phyloP scores from a whole-genome alignment of 2,113 vertebrate species.

The Semicossyphus pulcher region DNA sequence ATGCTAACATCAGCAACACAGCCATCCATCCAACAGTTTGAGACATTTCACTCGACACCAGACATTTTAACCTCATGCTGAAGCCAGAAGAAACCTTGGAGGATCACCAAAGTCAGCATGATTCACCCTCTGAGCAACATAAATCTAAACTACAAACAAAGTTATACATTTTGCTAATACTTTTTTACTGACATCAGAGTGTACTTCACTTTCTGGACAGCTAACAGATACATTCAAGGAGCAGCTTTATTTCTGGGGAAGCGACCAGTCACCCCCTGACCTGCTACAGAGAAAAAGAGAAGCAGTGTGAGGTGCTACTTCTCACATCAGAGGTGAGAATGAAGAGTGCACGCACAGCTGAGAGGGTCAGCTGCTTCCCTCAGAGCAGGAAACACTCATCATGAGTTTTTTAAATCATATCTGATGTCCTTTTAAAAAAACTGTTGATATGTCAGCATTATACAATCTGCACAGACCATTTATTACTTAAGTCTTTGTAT shows the following conservation, averaged over 20 bases:
- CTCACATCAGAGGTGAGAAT: slow-evolving; percentile 48
- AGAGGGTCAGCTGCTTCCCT: background rate
- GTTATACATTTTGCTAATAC: too few relatives aligned
- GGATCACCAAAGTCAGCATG: too few relatives aligned
- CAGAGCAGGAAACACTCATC: background rate
- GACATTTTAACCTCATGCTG: too few relatives aligned
- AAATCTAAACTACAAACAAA: too few relatives aligned
- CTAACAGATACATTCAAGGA: background rate
- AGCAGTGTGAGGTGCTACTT: slow-evolving; percentile 21
- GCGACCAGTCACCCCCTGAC: background rate
- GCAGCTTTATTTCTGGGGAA: slow-evolving; percentile 10
- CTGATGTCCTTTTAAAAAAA: background rate
- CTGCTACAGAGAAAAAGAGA: background rate
- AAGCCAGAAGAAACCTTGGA: too few relatives aligned
- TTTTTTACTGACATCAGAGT: background rate
- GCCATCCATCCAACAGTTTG: background rate
- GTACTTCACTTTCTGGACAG: slow-evolving; percentile 7
- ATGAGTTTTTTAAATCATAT: background rate
- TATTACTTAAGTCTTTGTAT: background rate
- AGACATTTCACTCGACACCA: background rate
- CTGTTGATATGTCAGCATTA: too few relatives aligned
- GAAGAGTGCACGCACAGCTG: background rate
- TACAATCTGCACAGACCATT: background rate
- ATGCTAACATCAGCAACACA: too few relatives aligned
- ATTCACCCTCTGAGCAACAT: too few relatives aligned